Evolutionary conservation across 2,888 invertebrate genomes (phyloP), one percentile per base, ranked within the genome.

Genomic region (Isoperla grammatica): DNA sequence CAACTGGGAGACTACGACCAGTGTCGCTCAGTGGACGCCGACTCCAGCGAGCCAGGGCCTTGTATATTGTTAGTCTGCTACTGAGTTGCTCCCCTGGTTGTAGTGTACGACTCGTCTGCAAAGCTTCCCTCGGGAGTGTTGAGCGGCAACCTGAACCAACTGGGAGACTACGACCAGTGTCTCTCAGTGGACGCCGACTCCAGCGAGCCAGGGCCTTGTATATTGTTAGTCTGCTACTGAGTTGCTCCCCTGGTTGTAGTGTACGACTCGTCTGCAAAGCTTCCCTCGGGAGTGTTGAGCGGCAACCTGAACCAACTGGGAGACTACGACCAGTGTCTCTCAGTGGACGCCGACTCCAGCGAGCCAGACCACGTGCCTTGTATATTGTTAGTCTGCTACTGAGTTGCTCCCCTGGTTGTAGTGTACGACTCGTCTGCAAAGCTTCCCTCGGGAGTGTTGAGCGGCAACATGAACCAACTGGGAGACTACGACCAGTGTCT

Each of bases 21-120:
- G 46, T 66, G 66, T 37, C 59, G 65, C 13, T 20, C 23, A 1
- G 56, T 63, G 13, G 22, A 46, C 40, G 53, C 46, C 6, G 11
- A 8, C 37, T 13, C 39, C 12, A 13, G 53, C 37, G 29, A 4
- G 8, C 29, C 29, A 6, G 29, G 29, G n/a, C n/a, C n/a, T n/a
- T n/a, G n/a, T n/a, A n/a, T n/a, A n/a, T n/a, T n/a, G n/a, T n/a
- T n/a, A n/a, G n/a, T n/a, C n/a, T n/a, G n/a, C n/a, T n/a, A n/a
- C n/a, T n/a, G n/a, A n/a, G n/a, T n/a, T n/a, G n/a, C n/a, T 5
- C 22, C 43, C n/a, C 57, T 86, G 56, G 5, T 29, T 49, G 3
- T 61, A 63, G 63, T 63, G 63, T 62, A 56, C 43, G 66, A 66
- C 55, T 61, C 64, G 1, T 58, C 64, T 13, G 66, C 65, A 11